Conservation (phyloP, 37 sponge, comb jelly and placozoan genomes). For the Beroe ovata region DNA sequence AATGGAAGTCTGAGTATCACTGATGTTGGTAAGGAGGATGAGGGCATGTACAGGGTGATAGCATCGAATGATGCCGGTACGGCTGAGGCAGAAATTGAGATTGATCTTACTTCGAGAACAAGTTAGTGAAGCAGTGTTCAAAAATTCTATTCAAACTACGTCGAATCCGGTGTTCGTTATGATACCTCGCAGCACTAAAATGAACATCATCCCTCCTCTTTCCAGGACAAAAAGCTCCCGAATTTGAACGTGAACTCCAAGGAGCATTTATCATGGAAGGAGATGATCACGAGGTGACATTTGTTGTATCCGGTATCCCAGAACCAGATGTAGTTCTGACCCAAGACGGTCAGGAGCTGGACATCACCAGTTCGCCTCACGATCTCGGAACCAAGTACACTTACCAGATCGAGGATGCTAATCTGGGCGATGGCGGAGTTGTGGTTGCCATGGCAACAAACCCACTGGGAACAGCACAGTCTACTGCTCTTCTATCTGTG, state of each 20-base stretch:
- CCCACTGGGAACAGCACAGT: neutral
- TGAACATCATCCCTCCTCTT: no score
- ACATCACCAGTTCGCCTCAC: neutral
- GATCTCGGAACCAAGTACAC: neutral
- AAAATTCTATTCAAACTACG: no score
- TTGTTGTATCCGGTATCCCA: slow-evolving; percentile 39
- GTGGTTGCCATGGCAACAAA: neutral
- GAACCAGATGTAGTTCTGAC: neutral
- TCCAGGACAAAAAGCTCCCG: neutral
- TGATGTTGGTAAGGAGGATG: neutral
- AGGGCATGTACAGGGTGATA: neutral
- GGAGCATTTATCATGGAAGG: slow-evolving; percentile 7
- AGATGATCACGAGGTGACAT: neutral
- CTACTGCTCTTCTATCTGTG: neutral
- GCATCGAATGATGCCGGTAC: neutral
- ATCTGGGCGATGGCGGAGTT: neutral
- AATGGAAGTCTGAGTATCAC: neutral
- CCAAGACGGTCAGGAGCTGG: neutral
- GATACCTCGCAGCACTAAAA: no score
- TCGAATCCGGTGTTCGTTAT: no score
- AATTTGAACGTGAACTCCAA: neutral
- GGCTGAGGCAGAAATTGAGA: neutral
- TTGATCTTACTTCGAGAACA: neutral
- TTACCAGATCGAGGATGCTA: neutral
- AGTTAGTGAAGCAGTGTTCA: neutral